phyloP scores from a whole-genome alignment of 2,797 vertebrate genomes.

The Hybognathus amarus region DNA sequence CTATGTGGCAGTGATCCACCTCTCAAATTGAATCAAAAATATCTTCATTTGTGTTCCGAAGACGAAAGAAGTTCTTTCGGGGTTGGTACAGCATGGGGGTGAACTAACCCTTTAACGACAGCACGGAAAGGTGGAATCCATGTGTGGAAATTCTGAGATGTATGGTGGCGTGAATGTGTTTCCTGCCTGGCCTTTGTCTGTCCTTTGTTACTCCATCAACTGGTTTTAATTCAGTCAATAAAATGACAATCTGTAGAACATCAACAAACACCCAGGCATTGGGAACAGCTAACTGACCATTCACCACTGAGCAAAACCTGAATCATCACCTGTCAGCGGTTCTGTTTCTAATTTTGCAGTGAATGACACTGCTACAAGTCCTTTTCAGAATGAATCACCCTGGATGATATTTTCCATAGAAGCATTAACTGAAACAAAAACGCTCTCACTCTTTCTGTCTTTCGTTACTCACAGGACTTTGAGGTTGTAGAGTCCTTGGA shows the following conservation, averaged over 20 bases:
- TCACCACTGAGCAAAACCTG: slow-evolving; percentile 14
- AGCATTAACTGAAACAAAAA: slow-evolving; percentile 27
- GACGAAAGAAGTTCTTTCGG: too few relatives aligned
- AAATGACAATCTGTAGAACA: slow-evolving; percentile 9
- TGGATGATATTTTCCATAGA: slow-evolving; percentile 23
- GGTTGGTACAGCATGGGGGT: too few relatives aligned
- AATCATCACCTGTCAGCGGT: slow-evolving; percentile 14
- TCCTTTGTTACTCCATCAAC: not conserved
- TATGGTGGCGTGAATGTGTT: not conserved
- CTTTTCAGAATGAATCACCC: slow-evolving; percentile 16
- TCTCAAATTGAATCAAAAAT: too few relatives aligned
- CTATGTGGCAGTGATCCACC: too few relatives aligned
- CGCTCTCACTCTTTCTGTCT: not conserved
- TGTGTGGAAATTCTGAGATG: slow-evolving; percentile 9
- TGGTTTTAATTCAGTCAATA: not conserved
- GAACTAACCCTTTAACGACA: not conserved
- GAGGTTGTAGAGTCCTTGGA: slow-evolving; percentile 91
- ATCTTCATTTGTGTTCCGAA: too few relatives aligned
- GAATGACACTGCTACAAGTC: not conserved
- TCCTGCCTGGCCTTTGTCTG: slow-evolving; percentile 5
- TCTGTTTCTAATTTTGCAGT: slow-evolving; percentile 25
- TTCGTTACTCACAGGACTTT: slow-evolving; percentile 91
- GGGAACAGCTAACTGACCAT: not conserved
- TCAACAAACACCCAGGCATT: slow-evolving; percentile 4
- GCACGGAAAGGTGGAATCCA: not conserved